These are phyloP conservation scores for Augochlora pura DNA, from an alignment of 1,140 invertebrate genomes.

Conservation along the genomic window DNA sequence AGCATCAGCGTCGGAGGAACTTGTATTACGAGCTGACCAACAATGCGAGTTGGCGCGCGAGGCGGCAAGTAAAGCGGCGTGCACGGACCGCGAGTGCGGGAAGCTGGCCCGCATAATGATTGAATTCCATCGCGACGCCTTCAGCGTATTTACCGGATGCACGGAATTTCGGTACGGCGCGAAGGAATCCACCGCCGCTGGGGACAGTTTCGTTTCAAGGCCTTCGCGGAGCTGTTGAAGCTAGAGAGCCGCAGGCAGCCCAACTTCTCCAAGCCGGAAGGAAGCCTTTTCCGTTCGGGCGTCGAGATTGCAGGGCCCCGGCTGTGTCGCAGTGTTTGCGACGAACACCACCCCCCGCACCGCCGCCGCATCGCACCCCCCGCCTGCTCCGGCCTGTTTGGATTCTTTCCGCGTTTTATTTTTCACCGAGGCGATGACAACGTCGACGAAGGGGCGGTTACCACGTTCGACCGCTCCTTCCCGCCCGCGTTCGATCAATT, in stretches of 20 bases:
- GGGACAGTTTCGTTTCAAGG: slow-evolving; percentile 59
- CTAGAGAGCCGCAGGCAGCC: background rate
- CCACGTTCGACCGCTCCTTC: background rate
- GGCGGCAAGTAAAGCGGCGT: slow-evolving; percentile 54
- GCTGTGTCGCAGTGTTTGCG: no score
- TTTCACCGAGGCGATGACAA: slow-evolving; percentile 1
- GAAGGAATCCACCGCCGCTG: slow-evolving; percentile 55
- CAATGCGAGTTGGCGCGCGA: slow-evolving; percentile 55
- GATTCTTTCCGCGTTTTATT: slow-evolving; percentile 32
- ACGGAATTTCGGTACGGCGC: slow-evolving; percentile 60
- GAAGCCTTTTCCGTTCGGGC: background rate
- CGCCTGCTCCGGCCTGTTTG: background rate
- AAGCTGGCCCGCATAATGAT: slow-evolving; percentile 63
- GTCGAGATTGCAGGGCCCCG: background rate
- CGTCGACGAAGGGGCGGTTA: background rate
- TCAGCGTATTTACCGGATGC: slow-evolving; percentile 66
- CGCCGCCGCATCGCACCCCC: background rate
- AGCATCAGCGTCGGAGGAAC: slow-evolving; percentile 52
- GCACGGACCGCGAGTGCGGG: slow-evolving; percentile 42
- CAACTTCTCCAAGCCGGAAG: slow-evolving; percentile 29
- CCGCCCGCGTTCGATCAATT: slow-evolving; percentile 10
- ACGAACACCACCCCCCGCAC: background rate
- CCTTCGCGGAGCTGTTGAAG: slow-evolving; percentile 3
- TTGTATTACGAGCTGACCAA: slow-evolving; percentile 65
- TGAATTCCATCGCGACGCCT: slow-evolving; percentile 66